Percentiles rank a stretch among this genome's conserved stretches.
These are phyloP conservation scores for Drosophila elegans DNA, from an alignment of 1,140 invertebrate genomes.

Conservation along the genomic window DNA sequence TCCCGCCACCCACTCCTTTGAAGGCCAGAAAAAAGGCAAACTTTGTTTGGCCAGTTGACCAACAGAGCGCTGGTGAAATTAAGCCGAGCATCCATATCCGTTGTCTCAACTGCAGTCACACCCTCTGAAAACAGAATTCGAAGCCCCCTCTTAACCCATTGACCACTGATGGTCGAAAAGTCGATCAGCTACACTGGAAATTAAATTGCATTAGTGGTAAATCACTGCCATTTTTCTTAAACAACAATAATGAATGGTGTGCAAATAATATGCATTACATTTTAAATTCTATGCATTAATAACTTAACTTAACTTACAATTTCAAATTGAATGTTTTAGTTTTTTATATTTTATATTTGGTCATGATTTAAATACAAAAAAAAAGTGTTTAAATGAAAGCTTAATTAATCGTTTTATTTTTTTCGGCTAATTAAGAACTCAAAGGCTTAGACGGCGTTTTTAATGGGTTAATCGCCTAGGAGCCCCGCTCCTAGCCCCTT, in stretches of 20 bases:
- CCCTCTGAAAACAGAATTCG: background rate
- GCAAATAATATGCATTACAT: too few relatives aligned
- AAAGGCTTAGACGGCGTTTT: background rate
- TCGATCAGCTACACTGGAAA: background rate
- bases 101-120: slow-evolving; percentile 32
- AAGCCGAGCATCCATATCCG: slow-evolving; percentile 71
- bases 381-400: too few relatives aligned
- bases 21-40: slow-evolving; percentile 11
- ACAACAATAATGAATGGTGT: too few relatives aligned
- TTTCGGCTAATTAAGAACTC: background rate
- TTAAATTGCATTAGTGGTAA: too few relatives aligned
- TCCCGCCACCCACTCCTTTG: background rate
- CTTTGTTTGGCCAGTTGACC: slow-evolving; percentile 56
- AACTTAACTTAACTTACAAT: too few relatives aligned
- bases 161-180: background rate
- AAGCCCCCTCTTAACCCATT: slow-evolving; percentile 2
- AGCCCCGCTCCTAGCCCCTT: background rate
- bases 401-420: too few relatives aligned
- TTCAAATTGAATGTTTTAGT: too few relatives aligned
- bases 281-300: too few relatives aligned
- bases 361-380: too few relatives aligned
- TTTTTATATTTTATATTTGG: too few relatives aligned
- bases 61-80: slow-evolving; percentile 69
- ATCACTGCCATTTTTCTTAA: background rate
- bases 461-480: slow-evolving; percentile 21